Conservation (phyloP, 1,140 invertebrate genomes). For the Drosophila sturtevanti region DNA sequence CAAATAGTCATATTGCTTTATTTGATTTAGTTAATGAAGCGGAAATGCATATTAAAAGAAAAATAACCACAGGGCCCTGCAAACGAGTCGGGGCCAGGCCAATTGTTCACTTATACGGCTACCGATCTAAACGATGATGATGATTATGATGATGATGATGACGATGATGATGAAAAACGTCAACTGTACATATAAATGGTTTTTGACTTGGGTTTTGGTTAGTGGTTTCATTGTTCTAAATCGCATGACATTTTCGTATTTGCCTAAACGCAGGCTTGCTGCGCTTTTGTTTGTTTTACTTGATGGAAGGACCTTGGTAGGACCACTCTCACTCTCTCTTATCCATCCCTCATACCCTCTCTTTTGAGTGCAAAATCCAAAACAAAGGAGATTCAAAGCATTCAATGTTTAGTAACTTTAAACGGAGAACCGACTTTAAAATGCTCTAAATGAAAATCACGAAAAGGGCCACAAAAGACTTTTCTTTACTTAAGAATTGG, state of each 20-base stretch:
- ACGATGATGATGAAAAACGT: slow-evolving; percentile 28
- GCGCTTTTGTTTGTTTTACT: slow-evolving; percentile 70
- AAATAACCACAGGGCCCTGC: slow-evolving; percentile 18
- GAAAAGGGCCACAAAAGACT: no score
- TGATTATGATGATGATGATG: no score
- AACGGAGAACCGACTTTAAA: not conserved
- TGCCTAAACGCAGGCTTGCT: slow-evolving; percentile 45
- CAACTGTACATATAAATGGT: slow-evolving; percentile 14
- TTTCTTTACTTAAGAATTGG: no score
- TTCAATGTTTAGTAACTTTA: slow-evolving; percentile 24
- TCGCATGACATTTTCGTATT: slow-evolving; percentile 57
- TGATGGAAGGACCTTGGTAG: slow-evolving; percentile 12
- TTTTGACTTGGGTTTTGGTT: slow-evolving; percentile 19
- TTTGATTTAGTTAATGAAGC: slow-evolving; percentile 61
- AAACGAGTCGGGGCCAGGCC: slow-evolving; percentile 38
- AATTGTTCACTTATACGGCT: slow-evolving; percentile 69
- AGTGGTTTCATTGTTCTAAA: slow-evolving; percentile 54
- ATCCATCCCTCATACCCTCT: not conserved
- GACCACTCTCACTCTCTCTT: not conserved
- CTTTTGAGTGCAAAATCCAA: slow-evolving; percentile 27
- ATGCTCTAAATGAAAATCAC: not conserved
- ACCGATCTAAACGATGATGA: slow-evolving; percentile 15
- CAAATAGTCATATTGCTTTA: slow-evolving; percentile 21
- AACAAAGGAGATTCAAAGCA: slow-evolving; percentile 35
- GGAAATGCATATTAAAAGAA: slow-evolving; percentile 67